A percentile compares a stretch with the other conserved stretches of the same genome.
Evolutionary conservation across 2,888 invertebrate genomes (phyloP).

Genomic region (Campoplex capitator): DNA sequence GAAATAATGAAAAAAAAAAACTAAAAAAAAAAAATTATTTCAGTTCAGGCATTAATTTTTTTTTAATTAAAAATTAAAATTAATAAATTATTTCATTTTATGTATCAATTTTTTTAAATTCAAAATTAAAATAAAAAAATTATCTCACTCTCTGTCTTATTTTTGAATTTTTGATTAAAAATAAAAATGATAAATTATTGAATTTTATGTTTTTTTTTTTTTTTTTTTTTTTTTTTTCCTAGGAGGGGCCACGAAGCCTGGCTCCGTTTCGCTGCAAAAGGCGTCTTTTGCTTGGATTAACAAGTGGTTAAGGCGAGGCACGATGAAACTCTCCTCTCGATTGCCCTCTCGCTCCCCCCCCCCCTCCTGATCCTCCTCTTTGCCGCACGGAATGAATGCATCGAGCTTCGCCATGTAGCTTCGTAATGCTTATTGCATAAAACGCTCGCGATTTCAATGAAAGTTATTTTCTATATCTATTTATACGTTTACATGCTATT

Average conservation of each 20-base stretch:
- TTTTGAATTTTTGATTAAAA: too few species aligned
- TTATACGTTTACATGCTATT: not conserved
- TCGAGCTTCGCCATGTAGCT: not conserved
- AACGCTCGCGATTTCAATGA: conserved; percentile 22
- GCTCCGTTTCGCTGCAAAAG: conserved; percentile 52
- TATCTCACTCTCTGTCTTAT: too few species aligned
- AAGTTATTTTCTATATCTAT: not conserved
- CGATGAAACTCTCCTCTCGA: conserved; percentile 18
- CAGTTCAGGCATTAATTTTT: too few species aligned
- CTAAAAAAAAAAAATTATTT: too few species aligned
- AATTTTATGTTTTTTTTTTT: too few species aligned
- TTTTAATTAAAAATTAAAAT: too few species aligned
- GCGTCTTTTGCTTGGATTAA: conserved; percentile 62
- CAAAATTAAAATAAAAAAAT: too few species aligned
- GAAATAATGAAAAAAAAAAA: too few species aligned
- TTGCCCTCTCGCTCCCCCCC: not conserved
- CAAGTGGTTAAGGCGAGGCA: conserved; percentile 63
- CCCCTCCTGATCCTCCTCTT: not conserved
- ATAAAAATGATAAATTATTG: too few species aligned
- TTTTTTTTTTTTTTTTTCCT: too few species aligned
- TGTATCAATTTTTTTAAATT: too few species aligned
- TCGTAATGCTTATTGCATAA: conserved; percentile 3
- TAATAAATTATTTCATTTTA: too few species aligned
- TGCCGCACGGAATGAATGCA: not conserved
- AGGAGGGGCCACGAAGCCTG: conserved; percentile 35